phyloP scores from a whole-genome alignment of 1,140 invertebrate genomes.

The Anastrepha ludens region DNA sequence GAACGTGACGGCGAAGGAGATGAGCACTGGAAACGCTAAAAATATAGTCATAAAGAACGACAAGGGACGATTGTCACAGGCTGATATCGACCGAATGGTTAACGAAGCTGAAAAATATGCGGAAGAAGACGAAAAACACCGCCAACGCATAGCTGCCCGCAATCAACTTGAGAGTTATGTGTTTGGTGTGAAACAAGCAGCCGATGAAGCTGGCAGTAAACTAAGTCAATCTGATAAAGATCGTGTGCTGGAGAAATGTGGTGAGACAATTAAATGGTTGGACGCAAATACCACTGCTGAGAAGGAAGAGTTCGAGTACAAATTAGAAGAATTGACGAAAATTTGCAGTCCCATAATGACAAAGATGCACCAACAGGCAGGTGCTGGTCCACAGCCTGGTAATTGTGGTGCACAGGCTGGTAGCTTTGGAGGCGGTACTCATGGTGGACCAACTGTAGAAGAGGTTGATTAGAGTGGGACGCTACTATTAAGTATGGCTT shows the following conservation, averaged over 20 bases:
- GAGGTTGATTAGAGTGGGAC: slow-evolving; percentile 62
- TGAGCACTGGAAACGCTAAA: slow-evolving; percentile 77
- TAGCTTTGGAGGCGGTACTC: slow-evolving; percentile 59
- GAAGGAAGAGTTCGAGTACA: slow-evolving; percentile 80
- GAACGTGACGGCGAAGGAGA: slow-evolving; percentile 80
- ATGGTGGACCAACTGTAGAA: slow-evolving; percentile 63
- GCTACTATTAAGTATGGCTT: not conserved
- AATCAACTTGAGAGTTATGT: slow-evolving; percentile 83
- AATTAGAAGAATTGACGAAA: slow-evolving; percentile 76
- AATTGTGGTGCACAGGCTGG: not conserved
- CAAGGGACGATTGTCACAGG: slow-evolving; percentile 86
- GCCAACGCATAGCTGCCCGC: slow-evolving; percentile 78
- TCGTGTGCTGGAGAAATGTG: slow-evolving; percentile 77
- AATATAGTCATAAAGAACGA: slow-evolving; percentile 92
- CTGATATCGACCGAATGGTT: slow-evolving; percentile 82
- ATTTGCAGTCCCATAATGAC: slow-evolving; percentile 73
- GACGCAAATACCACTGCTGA: slow-evolving; percentile 79
- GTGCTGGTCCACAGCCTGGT: not conserved
- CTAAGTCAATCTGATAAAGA: slow-evolving; percentile 80
- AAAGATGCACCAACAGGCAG: slow-evolving; percentile 44
- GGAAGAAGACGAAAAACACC: slow-evolving; percentile 82
- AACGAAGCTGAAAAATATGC: slow-evolving; percentile 68
- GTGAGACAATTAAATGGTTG: slow-evolving; percentile 79
- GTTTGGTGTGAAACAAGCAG: slow-evolving; percentile 81
- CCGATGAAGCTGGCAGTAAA: slow-evolving; percentile 77